Evolutionary conservation across 2,797 vertebrate species (phyloP).

Genomic region (Macropodus opercularis): DNA sequence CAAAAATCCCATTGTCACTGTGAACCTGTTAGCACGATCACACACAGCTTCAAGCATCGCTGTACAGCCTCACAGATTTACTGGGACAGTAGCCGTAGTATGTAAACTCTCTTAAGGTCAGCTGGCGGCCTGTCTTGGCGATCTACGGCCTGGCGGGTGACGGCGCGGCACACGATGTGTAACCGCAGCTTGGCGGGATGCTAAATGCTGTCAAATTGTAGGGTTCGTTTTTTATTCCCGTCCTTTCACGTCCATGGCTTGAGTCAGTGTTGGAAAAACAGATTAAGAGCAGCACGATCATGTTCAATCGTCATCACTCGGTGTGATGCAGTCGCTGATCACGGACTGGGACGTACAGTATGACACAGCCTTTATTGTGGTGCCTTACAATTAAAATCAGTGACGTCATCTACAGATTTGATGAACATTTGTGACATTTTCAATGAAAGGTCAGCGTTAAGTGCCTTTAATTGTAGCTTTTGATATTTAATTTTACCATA

Average conservation of each 20-base stretch:
- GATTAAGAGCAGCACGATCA: not conserved
- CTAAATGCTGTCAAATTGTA: not conserved
- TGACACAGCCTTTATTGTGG: slow-evolving; percentile 39
- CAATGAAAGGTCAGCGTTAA: slow-evolving; percentile 43
- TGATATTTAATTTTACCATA: slow-evolving; percentile 22
- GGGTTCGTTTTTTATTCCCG: not conserved
- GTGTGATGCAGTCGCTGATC: not conserved
- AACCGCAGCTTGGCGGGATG: no score
- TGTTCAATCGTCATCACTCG: not conserved
- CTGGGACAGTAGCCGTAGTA: no score
- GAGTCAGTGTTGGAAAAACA: not conserved
- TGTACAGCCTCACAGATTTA: no score
- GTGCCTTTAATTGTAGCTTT: slow-evolving; percentile 64
- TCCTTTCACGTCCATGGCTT: not conserved
- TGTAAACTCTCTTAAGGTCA: not conserved
- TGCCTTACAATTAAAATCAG: slow-evolving; percentile 65
- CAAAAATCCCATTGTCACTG: not conserved
- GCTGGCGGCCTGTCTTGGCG: not conserved
- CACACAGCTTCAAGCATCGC: not conserved
- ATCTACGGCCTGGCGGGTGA: not conserved
- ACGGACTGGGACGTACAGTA: not conserved
- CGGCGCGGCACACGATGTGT: no score
- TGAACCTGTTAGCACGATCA: not conserved
- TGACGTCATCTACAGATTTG: slow-evolving; percentile 21
- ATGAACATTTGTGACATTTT: slow-evolving; percentile 34